phyloP scores from a whole-genome alignment of 1,140 invertebrate genomes.

The Grapholita molesta region DNA sequence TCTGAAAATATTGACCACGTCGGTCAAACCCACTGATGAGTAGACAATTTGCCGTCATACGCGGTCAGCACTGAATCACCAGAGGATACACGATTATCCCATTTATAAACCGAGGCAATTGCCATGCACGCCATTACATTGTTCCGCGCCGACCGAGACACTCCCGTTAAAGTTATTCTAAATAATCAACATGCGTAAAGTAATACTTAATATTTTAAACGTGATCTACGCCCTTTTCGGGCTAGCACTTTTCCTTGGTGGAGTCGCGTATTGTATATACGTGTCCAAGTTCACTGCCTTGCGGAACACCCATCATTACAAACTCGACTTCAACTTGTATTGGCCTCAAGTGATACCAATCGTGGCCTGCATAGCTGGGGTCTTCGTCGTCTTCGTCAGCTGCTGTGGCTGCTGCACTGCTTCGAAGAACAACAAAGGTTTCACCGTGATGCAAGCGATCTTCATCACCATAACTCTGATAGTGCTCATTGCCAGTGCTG shows the following conservation, averaged over 20 bases:
- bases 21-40: not conserved
- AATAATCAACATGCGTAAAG: not conserved
- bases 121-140: not conserved
- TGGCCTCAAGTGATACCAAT: conserved; percentile 26
- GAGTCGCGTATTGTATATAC: conserved; percentile 22
- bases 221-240: conserved; percentile 12
- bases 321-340: conserved; percentile 15
- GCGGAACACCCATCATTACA: conserved; percentile 18
- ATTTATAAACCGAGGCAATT: not conserved
- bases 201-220: conserved; percentile 16
- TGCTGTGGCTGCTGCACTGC: conserved; percentile 22
- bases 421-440: conserved; percentile 1
- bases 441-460: conserved; percentile 9
- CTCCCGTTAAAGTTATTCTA: not conserved
- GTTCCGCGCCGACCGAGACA: not conserved
- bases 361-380: conserved; percentile 11
- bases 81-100: not conserved
- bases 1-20: not conserved
- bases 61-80: conserved; percentile 10
- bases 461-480: conserved; percentile 14
- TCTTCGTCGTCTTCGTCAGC: conserved; percentile 11
- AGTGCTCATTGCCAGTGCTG: not conserved
- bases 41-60: not conserved
- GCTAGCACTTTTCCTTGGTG: not conserved
- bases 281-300: conserved; percentile 19